Percentiles rank a stretch among this genome's conserved stretches.
Evolutionary conservation across 35 echinoderm and acorn worm genomes (phyloP).

Genomic region (Holothuria glaberrima): DNA sequence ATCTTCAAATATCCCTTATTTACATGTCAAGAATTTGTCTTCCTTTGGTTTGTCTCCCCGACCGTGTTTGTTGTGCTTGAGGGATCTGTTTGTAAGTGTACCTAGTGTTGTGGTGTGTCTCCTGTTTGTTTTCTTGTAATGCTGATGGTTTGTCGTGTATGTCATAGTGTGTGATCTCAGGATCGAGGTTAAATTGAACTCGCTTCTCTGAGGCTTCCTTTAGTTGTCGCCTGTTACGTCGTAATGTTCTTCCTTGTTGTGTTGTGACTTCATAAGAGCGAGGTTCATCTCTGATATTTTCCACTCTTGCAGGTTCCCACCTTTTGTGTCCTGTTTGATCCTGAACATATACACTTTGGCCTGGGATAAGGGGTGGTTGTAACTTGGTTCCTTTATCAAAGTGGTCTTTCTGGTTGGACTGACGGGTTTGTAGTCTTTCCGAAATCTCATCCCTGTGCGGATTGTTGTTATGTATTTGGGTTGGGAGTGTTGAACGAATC

Average conservation of each 20-base stretch:
- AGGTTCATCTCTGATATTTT: constrained; percentile 37
- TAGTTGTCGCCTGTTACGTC: constrained; percentile 51
- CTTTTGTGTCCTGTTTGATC: constrained; percentile 15
- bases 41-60: neutral
- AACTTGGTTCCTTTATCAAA: neutral
- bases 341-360: constrained; percentile 26
- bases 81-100: neutral
- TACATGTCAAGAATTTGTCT: too few species aligned
- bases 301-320: constrained; percentile 20
- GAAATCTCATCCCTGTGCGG: constrained; percentile 31
- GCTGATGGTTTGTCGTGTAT: neutral
- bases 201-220: neutral
- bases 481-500: constrained; percentile 42
- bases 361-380: neutral
- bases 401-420: constrained; percentile 47
- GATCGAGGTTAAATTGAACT: neutral
- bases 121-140: neutral
- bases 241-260: constrained; percentile 19
- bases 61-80: neutral
- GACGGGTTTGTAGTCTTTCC: constrained; percentile 27
- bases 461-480: constrained; percentile 51
- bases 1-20: too few species aligned
- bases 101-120: neutral
- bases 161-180: neutral
- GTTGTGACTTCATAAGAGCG: constrained; percentile 57